Evolutionary conservation across 2,888 invertebrate genomes (phyloP).

Genomic region (Slavum lentiscoides): DNA sequence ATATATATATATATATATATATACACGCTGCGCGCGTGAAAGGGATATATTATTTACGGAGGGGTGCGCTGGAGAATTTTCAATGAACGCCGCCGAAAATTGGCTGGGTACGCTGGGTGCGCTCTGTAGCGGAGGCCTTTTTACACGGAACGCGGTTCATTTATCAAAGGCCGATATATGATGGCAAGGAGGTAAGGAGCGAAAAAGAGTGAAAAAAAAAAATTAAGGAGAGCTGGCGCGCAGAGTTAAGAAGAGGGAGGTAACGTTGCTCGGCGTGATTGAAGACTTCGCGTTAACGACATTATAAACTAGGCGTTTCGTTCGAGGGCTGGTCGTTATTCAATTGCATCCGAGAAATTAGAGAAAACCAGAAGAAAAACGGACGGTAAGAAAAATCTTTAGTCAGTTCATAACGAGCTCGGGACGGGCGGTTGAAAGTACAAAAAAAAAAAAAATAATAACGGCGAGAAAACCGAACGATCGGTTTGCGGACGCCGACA

Average conservation of each 20-base stretch:
- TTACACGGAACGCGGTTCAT: constrained; percentile 31
- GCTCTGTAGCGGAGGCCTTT: constrained; percentile 1
- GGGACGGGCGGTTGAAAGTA: background rate
- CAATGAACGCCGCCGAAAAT: constrained; percentile 31
- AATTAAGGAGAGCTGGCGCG: constrained; percentile 28
- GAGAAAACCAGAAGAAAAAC: background rate
- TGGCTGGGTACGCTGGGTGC: background rate
- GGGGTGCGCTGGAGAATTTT: constrained; percentile 45
- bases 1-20: background rate
- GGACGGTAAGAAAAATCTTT: constrained; percentile 36
- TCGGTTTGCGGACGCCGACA: background rate
- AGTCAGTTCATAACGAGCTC: constrained; percentile 34
- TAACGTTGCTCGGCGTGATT: constrained; percentile 42
- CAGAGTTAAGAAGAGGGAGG: constrained; percentile 3
- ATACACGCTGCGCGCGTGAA: constrained; percentile 20
- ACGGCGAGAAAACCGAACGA: constrained; percentile 2
- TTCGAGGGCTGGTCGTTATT: constrained; percentile 40
- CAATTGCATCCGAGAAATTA: constrained; percentile 33
- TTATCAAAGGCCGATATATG: constrained; percentile 47
- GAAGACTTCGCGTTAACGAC: constrained; percentile 51
- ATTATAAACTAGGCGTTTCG: constrained; percentile 46
- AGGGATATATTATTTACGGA: constrained; percentile 48
- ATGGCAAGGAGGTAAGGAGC: too few relatives aligned
- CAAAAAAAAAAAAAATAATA: background rate
- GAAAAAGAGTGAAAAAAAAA: background rate